Conservation (phyloP, 1,140 invertebrate species). For the Hypsibius dujardini region DNA sequence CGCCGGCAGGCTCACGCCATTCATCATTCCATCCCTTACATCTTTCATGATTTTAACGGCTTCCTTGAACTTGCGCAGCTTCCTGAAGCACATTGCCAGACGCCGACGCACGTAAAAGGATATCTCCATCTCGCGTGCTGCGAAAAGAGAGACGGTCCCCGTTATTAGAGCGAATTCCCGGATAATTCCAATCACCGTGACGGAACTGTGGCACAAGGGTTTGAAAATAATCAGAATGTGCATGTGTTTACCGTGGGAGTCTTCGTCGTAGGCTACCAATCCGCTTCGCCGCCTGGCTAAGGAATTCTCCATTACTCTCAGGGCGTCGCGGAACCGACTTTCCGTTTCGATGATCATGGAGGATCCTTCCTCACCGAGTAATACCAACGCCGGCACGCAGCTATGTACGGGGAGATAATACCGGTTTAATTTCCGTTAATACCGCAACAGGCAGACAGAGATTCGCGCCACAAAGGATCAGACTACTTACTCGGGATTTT, state of each 20-base stretch:
- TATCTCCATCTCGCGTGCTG: conserved; percentile 61
- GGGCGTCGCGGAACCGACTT: conserved; percentile 29
- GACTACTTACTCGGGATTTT: conserved; percentile 56
- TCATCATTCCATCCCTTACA: conserved; percentile 33
- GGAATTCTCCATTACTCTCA: conserved; percentile 67
- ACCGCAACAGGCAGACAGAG: too few relatives aligned
- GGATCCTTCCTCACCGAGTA: conserved; percentile 88
- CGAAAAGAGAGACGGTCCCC: too few relatives aligned
- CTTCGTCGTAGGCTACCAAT: conserved; percentile 57
- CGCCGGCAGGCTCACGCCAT: neutral
- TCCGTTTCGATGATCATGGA: conserved; percentile 59
- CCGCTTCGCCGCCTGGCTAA: conserved; percentile 66
- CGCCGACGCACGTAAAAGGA: conserved; percentile 84
- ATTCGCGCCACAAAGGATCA: too few relatives aligned
- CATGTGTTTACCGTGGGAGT: conserved; percentile 49
- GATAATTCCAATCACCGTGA: too few relatives aligned
- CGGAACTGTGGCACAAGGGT: too few relatives aligned
- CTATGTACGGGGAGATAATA: conserved; percentile 25
- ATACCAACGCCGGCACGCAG: conserved; percentile 76
- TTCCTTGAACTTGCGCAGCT: conserved; percentile 72
- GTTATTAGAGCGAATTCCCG: too few relatives aligned
- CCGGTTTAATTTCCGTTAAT: too few relatives aligned
- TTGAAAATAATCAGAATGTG: too few relatives aligned
- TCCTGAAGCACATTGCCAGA: conserved; percentile 86
- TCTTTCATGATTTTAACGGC: conserved; percentile 93